These are phyloP conservation scores for Indicator indicator DNA, from an alignment of 2,113 vertebrate species.

Conservation along the genomic window DNA sequence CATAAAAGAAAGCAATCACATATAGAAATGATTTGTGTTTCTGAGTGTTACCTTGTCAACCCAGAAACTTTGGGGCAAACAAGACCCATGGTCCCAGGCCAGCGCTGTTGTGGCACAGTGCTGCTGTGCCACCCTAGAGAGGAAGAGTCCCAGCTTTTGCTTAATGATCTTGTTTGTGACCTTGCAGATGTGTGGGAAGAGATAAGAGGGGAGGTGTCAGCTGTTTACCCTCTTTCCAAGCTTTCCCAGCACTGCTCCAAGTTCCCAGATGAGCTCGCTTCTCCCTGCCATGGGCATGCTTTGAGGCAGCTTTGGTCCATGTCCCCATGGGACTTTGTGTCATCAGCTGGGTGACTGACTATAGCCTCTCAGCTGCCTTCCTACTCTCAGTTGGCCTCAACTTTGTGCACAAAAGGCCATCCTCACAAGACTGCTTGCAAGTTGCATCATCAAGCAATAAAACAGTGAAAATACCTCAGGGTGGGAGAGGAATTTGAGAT, in stretches of 20 bases:
- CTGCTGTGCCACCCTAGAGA: background rate
- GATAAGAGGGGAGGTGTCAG: background rate
- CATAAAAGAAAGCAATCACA: slow-evolving; percentile 39
- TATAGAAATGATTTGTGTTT: slow-evolving; percentile 14
- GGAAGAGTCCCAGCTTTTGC: background rate
- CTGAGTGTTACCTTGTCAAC: background rate
- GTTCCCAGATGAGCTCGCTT: background rate
- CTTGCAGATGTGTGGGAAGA: background rate
- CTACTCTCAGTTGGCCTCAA: background rate
- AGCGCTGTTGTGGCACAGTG: background rate
- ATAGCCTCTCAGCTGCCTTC: background rate
- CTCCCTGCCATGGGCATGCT: background rate
- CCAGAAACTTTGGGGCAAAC: background rate
- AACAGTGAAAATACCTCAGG: slow-evolving; percentile 35
- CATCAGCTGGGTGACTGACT: background rate
- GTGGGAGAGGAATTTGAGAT: slow-evolving; percentile 40
- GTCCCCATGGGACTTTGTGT: background rate
- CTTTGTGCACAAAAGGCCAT: background rate
- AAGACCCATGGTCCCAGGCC: background rate
- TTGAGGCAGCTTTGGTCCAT: background rate
- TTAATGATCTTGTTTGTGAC: background rate
- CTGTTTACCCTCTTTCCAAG: background rate
- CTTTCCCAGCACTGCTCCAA: background rate
- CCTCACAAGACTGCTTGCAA: slow-evolving; percentile 15
- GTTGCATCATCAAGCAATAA: slow-evolving; percentile 28